Percentiles rank a stretch among this genome's conserved stretches.
Conservation (phyloP, 2,888 invertebrate species). For the Carcina quercana region DNA sequence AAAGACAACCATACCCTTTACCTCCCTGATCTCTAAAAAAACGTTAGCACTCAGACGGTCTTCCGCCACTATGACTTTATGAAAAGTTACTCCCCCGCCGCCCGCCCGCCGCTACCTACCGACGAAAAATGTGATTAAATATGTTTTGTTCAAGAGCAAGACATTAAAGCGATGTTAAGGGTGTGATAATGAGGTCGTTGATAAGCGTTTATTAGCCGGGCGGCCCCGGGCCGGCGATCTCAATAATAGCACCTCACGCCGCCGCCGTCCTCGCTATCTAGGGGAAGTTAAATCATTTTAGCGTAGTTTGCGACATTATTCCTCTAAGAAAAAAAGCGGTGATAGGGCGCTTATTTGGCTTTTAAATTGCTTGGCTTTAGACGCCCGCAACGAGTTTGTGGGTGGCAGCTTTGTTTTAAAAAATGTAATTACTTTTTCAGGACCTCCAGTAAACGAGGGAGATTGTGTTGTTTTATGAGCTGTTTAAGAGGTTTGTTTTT, state of each 20-base stretch:
- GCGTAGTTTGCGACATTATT: conserved; percentile 58
- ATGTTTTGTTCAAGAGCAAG: conserved; percentile 75
- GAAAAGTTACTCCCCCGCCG: conserved; percentile 61
- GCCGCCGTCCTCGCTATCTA: conserved; percentile 57
- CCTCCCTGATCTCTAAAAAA: background rate
- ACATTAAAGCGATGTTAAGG: conserved; percentile 75
- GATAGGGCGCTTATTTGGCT: conserved; percentile 50
- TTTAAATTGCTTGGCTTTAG: conserved; percentile 44
- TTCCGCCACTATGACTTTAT: conserved; percentile 40
- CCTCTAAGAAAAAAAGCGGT: conserved; percentile 54
- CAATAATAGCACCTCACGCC: conserved; percentile 51
- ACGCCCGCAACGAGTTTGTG: conserved; percentile 26
- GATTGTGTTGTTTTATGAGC: no score
- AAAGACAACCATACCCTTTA: background rate
- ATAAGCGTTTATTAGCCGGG: conserved; percentile 73
- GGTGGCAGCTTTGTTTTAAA: conserved; percentile 31
- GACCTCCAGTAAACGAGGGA: conserved; percentile 2
- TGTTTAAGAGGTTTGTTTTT: background rate
- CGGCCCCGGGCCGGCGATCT: conserved; percentile 49
- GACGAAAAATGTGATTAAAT: conserved; percentile 74
- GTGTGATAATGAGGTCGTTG: conserved; percentile 75
- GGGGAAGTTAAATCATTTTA: conserved; percentile 72
- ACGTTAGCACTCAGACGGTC: conserved; percentile 14
- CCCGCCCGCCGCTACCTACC: no score
- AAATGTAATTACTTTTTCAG: conserved; percentile 29